phyloP scores from a whole-genome alignment of 1,140 invertebrate species.

The Drosophila pallidifrons region DNA sequence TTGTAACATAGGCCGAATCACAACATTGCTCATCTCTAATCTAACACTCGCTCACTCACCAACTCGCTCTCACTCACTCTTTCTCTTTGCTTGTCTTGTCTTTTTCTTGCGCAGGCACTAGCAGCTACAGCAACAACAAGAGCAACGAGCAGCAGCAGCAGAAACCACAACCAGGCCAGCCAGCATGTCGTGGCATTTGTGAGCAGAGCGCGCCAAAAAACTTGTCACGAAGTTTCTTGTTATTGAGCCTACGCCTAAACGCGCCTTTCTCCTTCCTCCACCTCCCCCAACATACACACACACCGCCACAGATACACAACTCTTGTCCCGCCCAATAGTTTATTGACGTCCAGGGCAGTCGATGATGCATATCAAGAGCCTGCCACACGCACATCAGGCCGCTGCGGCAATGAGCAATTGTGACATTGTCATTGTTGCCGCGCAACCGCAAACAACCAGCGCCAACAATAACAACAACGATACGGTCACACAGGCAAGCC shows the following conservation, averaged over 20 bases:
- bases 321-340: conserved; percentile 26
- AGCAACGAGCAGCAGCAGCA: conserved; percentile 38
- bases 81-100: conserved; percentile 36
- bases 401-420: conserved; percentile 82
- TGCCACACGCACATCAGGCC: conserved; percentile 82
- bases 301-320: conserved; percentile 14
- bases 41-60: conserved; percentile 4
- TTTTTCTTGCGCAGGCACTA: conserved; percentile 60
- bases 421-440: conserved; percentile 82
- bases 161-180: conserved; percentile 61
- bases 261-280: conserved; percentile 8
- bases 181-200: conserved; percentile 78
- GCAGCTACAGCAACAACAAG: conserved; percentile 48
- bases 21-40: conserved; percentile 31
- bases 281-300: neutral
- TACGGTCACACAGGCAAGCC: conserved; percentile 72
- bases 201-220: conserved; percentile 59
- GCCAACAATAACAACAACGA: conserved; percentile 80
- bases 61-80: conserved; percentile 34
- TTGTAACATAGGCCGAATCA: conserved; percentile 10
- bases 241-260: conserved; percentile 25
- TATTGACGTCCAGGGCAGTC: conserved; percentile 48
- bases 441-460: conserved; percentile 74
- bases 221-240: conserved; percentile 52
- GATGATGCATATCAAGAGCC: conserved; percentile 83